phyloP scores from a whole-genome alignment of 2,888 invertebrate genomes.

The Synergus itoensis region DNA sequence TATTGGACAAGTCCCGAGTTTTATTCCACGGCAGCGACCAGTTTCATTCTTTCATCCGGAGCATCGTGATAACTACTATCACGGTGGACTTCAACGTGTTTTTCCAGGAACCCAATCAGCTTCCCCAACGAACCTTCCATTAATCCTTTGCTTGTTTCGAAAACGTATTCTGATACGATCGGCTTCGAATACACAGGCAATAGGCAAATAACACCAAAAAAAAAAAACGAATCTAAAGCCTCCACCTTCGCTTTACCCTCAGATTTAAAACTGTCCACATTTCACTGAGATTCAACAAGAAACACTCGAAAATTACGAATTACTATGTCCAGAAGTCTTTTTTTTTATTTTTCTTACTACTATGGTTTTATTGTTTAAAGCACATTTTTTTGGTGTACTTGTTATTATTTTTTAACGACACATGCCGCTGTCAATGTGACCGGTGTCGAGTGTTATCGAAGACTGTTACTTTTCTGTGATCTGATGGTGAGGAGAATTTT shows the following conservation, averaged over 20 bases:
- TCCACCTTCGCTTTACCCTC: background rate
- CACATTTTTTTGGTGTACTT: background rate
- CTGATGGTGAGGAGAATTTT: conserved; percentile 6
- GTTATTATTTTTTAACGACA: conserved; percentile 16
- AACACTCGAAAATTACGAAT: background rate
- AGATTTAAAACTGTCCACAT: background rate
- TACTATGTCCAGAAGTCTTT: background rate
- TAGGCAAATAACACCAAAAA: background rate
- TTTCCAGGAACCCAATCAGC: conserved; percentile 15
- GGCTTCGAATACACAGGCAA: background rate
- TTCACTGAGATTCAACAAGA: background rate
- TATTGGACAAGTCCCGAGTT: background rate
- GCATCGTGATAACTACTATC: conserved; percentile 22
- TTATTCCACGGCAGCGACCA: background rate
- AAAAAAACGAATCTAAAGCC: background rate
- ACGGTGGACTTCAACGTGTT: background rate
- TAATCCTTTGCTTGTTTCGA: conserved; percentile 2
- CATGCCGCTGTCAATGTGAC: background rate
- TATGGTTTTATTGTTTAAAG: no score
- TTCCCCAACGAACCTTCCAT: conserved; percentile 14
- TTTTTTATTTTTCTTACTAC: background rate
- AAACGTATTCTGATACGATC: background rate
- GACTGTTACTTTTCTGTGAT: background rate
- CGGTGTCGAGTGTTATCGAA: conserved; percentile 1
- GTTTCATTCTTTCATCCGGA: conserved; percentile 17